Conservation (phyloP, 2,797 vertebrate genomes). For the Coreius guichenoti region DNA sequence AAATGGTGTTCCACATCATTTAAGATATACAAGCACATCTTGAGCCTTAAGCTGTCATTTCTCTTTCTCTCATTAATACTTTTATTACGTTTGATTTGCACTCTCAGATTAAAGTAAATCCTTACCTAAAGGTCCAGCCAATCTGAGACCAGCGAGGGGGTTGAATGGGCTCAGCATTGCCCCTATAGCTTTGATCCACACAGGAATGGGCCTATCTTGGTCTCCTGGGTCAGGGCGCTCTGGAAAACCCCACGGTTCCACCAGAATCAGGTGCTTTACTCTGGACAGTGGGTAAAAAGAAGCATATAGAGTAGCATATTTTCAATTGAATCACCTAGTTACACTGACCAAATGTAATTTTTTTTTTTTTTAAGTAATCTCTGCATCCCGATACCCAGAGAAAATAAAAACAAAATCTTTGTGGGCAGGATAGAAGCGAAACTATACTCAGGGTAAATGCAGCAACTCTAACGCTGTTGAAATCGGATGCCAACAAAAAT, state of each 20-base stretch:
- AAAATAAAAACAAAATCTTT: neutral
- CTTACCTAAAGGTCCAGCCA: conserved; percentile 94
- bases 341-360: neutral
- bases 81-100: conserved; percentile 17
- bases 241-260: conserved; percentile 97
- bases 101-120: neutral
- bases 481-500: conserved; percentile 20
- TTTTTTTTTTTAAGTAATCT: neutral
- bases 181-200: conserved; percentile 95
- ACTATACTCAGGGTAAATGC: neutral
- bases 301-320: neutral
- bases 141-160: conserved; percentile 90
- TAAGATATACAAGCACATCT: neutral
- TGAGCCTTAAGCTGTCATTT: neutral
- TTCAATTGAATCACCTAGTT: neutral
- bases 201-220: conserved; percentile 86
- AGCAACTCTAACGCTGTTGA: neutral
- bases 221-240: conserved; percentile 83
- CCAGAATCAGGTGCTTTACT: conserved; percentile 90
- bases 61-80: neutral
- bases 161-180: conserved; percentile 92
- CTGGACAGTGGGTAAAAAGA: conserved; percentile 69
- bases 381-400: neutral
- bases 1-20: conserved; percentile 21
- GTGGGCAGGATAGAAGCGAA: neutral